A percentile compares a stretch with the other conserved stretches of the same genome.
These are phyloP conservation scores for Tribolium madens DNA, from an alignment of 1,140 invertebrate species.

Conservation along the genomic window DNA sequence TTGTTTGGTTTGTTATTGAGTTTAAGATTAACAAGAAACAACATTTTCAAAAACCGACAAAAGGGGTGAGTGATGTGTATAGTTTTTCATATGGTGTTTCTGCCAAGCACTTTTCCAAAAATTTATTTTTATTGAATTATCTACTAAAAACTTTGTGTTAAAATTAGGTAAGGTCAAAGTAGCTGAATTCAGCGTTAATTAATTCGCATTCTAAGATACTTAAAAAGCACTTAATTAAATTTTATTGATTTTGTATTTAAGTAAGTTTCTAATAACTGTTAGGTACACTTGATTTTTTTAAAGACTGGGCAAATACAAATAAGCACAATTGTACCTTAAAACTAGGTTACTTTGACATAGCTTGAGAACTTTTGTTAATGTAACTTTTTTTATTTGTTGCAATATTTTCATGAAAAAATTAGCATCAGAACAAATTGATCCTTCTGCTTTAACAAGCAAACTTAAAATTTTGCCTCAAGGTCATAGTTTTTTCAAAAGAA, in stretches of 20 bases:
- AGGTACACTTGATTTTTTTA: background rate
- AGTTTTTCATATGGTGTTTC: background rate
- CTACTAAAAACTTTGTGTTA: background rate
- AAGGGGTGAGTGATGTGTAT: slow-evolving; percentile 6
- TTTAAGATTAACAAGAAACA: background rate
- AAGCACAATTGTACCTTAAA: too few relatives aligned
- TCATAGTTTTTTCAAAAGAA: too few relatives aligned
- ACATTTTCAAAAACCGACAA: background rate
- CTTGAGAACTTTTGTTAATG: too few relatives aligned
- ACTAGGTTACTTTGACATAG: too few relatives aligned
- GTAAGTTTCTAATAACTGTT: background rate
- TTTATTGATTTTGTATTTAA: slow-evolving; percentile 24
- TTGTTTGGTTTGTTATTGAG: background rate
- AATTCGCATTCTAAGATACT: background rate
- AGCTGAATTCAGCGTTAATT: slow-evolving; percentile 11
- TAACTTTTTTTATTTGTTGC: too few relatives aligned
- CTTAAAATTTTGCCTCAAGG: too few relatives aligned
- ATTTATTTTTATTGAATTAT: too few relatives aligned
- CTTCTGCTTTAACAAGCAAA: too few relatives aligned
- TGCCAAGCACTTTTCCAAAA: background rate
- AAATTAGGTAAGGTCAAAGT: background rate
- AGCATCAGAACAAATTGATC: too few relatives aligned
- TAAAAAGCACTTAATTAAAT: slow-evolving; percentile 15
- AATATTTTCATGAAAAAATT: too few relatives aligned
- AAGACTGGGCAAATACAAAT: background rate